Percentiles rank a stretch among this genome's conserved stretches.
These are phyloP conservation scores for Netelia melanura DNA, from an alignment of 2,888 invertebrate species.

Conservation along the genomic window DNA sequence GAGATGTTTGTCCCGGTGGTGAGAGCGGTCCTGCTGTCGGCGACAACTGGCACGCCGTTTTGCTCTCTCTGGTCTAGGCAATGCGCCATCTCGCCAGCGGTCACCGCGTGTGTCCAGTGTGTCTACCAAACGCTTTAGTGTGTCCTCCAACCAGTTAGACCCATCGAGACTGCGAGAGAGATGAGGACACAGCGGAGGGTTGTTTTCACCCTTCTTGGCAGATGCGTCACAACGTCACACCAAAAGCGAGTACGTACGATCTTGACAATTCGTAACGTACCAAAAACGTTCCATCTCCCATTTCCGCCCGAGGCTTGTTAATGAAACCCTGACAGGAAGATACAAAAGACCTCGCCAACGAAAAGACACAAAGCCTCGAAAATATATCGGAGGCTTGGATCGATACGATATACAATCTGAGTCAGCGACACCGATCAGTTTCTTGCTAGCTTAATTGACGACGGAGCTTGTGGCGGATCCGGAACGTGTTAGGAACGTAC, in stretches of 20 bases:
- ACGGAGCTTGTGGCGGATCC: conserved; percentile 26
- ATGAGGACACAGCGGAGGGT: background rate
- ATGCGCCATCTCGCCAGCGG: conserved; percentile 31
- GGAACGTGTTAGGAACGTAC: conserved; percentile 43
- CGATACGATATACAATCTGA: background rate
- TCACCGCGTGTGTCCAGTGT: conserved; percentile 36
- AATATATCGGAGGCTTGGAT: conserved; percentile 11
- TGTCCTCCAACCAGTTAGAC: conserved; percentile 23
- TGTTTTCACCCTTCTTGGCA: background rate
- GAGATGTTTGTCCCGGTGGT: conserved; percentile 45
- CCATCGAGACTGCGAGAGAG: conserved; percentile 7
- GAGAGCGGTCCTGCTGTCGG: conserved; percentile 61
- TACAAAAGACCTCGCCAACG: background rate
- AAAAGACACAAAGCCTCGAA: conserved; percentile 6
- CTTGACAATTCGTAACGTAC: background rate
- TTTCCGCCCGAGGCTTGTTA: background rate
- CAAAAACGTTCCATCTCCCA: background rate
- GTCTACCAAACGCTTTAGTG: conserved; percentile 10
- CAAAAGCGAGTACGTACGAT: background rate
- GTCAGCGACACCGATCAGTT: conserved; percentile 48
- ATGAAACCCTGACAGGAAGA: background rate
- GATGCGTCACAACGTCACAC: background rate
- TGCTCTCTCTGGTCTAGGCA: conserved; percentile 49
- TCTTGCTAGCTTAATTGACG: conserved; percentile 43
- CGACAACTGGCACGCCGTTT: conserved; percentile 65